A percentile compares a stretch with the other conserved stretches of the same genome.
Evolutionary conservation across 1,140 invertebrate species (phyloP).

Genomic region (Tetragonula clypearis): DNA sequence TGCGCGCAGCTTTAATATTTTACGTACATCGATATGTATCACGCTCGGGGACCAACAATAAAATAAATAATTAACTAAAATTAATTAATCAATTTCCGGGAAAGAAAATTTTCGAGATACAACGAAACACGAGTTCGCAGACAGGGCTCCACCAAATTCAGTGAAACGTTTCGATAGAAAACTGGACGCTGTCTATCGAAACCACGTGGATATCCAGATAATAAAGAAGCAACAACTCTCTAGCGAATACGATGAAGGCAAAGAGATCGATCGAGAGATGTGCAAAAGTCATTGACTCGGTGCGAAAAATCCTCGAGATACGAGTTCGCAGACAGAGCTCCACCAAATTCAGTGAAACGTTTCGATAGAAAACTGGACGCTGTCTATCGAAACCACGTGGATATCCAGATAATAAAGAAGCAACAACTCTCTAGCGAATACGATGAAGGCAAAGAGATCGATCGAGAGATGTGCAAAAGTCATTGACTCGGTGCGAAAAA

Average conservation of each 20-base stretch:
- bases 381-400: conserved; percentile 35
- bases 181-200: conserved; percentile 21
- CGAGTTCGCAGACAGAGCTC: too few relatives aligned
- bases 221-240: neutral
- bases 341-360: conserved; percentile 14
- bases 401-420: conserved; percentile 16
- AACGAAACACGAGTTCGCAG: too few relatives aligned
- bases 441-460: conserved; percentile 32
- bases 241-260: neutral
- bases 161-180: conserved; percentile 28
- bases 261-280: conserved; percentile 52
- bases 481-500: conserved; percentile 49
- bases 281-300: conserved; percentile 61
- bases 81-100: neutral
- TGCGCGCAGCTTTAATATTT: too few relatives aligned
- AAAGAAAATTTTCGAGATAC: too few relatives aligned
- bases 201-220: conserved; percentile 28
- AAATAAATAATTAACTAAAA: neutral
- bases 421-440: neutral
- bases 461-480: conserved; percentile 57
- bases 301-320: neutral
- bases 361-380: conserved; percentile 41
- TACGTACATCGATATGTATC: too few relatives aligned
- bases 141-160: neutral
- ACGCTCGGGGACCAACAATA: neutral